phyloP scores from a whole-genome alignment of 2,888 invertebrate genomes.

The Standfussiana lucernea region DNA sequence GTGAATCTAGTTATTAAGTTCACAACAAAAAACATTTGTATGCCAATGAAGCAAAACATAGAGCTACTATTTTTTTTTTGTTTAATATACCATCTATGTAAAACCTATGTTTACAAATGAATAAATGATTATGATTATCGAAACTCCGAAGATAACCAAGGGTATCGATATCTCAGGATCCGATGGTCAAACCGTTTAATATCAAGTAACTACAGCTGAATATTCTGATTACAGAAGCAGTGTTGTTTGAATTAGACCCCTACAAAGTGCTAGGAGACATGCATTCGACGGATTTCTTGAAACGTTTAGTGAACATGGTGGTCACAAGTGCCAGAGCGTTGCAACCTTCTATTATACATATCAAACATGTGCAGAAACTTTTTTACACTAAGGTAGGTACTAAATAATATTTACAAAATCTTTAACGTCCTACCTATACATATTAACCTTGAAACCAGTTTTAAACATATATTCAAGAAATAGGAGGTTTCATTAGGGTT shows the following conservation, averaged over 20 bases:
- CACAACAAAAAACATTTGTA: too few relatives aligned
- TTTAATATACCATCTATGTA: too few relatives aligned
- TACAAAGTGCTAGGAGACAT: slow-evolving; percentile 65
- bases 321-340: slow-evolving; percentile 75
- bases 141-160: not conserved
- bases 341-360: slow-evolving; percentile 81
- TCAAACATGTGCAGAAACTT: slow-evolving; percentile 77
- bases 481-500: too few relatives aligned
- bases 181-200: not conserved
- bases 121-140: too few relatives aligned
- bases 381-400: slow-evolving; percentile 75
- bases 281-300: slow-evolving; percentile 66
- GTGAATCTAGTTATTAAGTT: too few relatives aligned
- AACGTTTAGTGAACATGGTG: slow-evolving; percentile 69
- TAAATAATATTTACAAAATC: not conserved
- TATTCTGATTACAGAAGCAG: slow-evolving; percentile 75
- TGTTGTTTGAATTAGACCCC: slow-evolving; percentile 79
- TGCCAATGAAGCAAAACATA: too few relatives aligned
- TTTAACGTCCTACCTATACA: not conserved
- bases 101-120: too few relatives aligned
- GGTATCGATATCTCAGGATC: not conserved
- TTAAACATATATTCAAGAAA: too few relatives aligned
- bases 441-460: not conserved
- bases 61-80: too few relatives aligned
- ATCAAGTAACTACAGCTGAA: not conserved